Base-by-base conservation (phyloP, 2,113 vertebrate genomes). In the Monarcha castaneiventris region DNA sequence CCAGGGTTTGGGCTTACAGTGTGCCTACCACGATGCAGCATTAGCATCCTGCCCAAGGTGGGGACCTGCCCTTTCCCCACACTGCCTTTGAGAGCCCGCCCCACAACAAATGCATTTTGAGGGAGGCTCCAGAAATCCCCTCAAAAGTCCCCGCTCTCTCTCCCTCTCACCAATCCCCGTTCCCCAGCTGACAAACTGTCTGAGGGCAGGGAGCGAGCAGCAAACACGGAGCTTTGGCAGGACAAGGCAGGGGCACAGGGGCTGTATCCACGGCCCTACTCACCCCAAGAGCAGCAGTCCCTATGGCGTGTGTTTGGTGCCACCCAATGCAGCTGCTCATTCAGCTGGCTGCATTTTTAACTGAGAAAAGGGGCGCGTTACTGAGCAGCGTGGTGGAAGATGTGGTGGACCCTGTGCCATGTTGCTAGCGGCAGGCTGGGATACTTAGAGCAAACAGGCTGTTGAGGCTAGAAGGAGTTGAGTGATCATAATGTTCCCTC, bases 1-100 rank as follows among this genome's bases (percentile, higher is more conserved):
- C 93, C 96, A 91, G 94, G 95, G 85, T 95, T 89, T 93, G 76
- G 27, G 59, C 58, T 93, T 14, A 4, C 48, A 11, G 41, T 2
- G 32, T 78, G 77, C 88, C 87, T 94, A 27, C 79, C 0, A 0
- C 1, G 3, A 81, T 30, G 72, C 22, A 19, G 30, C 7, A 2
- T 13, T 80, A 52, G 68, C 64, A 67, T 61, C 83, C 68, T 81
- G 79, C 75, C 78, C 82, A 25, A 67, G 82, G 75, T 93, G 79
- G 68, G 56, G 63, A 94, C 67, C 44, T 84, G 89, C 77, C 80
- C 51, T 93, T 83, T 88, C 51, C 67, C 67, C 4, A 3, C 1
- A 0, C 55, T 51, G 43, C 55, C 1, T 12, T 26, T 3, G 7
- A 59, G n/a, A 83, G 46, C 67, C 44, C 0, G 2, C 21, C 48